These are phyloP conservation scores for Leucophenga varia DNA, from an alignment of 1,140 invertebrate genomes.

Conservation along the genomic window DNA sequence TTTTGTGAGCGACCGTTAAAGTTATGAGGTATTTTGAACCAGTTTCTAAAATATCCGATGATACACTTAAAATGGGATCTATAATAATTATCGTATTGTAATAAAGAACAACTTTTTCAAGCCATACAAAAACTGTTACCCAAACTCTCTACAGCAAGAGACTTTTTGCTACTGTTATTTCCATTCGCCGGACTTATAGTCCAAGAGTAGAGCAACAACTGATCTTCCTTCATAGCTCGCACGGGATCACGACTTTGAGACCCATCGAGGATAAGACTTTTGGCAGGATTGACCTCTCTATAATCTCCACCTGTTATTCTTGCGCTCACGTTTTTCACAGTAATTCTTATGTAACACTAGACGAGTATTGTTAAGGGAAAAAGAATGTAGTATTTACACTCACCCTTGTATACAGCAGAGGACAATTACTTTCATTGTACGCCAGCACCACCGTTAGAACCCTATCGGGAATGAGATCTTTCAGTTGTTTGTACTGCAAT, in stretches of 20 bases:
- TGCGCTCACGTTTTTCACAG: slow-evolving; percentile 5
- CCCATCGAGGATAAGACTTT: slow-evolving; percentile 9
- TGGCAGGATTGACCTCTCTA: background rate
- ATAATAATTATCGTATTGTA: too few species aligned
- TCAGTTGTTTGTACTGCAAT: background rate
- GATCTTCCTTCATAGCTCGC: background rate
- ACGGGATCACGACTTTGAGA: slow-evolving; percentile 13
- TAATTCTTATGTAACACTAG: slow-evolving; percentile 14
- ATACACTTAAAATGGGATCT: too few species aligned
- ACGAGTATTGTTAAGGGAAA: too few species aligned
- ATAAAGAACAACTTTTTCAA: too few species aligned
- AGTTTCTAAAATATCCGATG: too few species aligned
- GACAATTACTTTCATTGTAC: background rate
- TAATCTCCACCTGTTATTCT: slow-evolving; percentile 9
- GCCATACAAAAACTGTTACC: too few species aligned
- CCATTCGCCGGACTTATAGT: background rate
- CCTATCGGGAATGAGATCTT: background rate
- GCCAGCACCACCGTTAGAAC: slow-evolving; percentile 1
- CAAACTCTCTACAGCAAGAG: too few species aligned
- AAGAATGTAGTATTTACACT: too few species aligned
- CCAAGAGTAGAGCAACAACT: slow-evolving; percentile 10
- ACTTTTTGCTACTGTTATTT: background rate
- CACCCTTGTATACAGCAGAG: slow-evolving; percentile 2
- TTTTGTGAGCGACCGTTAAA: too few species aligned
- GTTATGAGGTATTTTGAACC: too few species aligned